phyloP scores from a whole-genome alignment of 1,140 invertebrate species.

The Temnothorax curvispinosus region DNA sequence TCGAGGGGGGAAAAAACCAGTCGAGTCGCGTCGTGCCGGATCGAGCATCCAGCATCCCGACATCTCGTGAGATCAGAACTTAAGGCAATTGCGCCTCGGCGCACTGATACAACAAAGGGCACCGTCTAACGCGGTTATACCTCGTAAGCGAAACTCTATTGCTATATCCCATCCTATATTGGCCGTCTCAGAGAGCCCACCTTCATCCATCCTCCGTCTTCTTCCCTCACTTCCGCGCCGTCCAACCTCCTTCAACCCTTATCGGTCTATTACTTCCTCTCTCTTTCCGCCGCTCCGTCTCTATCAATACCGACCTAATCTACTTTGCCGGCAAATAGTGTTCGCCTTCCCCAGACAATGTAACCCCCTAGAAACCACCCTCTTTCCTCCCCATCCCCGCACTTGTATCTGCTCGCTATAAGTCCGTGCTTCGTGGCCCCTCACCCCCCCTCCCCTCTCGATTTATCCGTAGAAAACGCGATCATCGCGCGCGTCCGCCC shows the following conservation, averaged over 20 bases:
- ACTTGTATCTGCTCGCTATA: conserved; percentile 43
- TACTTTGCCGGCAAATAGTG: conserved; percentile 82
- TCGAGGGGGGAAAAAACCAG: conserved; percentile 21
- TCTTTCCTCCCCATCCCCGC: conserved; percentile 6
- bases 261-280: conserved; percentile 59
- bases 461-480: conserved; percentile 50
- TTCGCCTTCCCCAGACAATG: conserved; percentile 79
- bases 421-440: neutral
- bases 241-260: conserved; percentile 63
- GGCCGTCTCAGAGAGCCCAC: conserved; percentile 71
- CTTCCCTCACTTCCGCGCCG: conserved; percentile 60
- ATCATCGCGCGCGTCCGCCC: conserved; percentile 49
- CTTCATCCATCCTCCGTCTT: conserved; percentile 53
- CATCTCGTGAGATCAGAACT: conserved; percentile 80
- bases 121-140: conserved; percentile 80
- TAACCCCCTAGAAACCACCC: conserved; percentile 55
- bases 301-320: conserved; percentile 82
- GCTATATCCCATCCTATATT: conserved; percentile 81
- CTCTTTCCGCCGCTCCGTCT: conserved; percentile 71
- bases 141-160: conserved; percentile 81
- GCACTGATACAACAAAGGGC: conserved; percentile 82
- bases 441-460: neutral
- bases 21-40: conserved; percentile 49
- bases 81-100: conserved; percentile 80
- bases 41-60: conserved; percentile 73